These are phyloP conservation scores for Troilus luridus DNA, from an alignment of 2,888 invertebrate genomes.

Conservation along the genomic window DNA sequence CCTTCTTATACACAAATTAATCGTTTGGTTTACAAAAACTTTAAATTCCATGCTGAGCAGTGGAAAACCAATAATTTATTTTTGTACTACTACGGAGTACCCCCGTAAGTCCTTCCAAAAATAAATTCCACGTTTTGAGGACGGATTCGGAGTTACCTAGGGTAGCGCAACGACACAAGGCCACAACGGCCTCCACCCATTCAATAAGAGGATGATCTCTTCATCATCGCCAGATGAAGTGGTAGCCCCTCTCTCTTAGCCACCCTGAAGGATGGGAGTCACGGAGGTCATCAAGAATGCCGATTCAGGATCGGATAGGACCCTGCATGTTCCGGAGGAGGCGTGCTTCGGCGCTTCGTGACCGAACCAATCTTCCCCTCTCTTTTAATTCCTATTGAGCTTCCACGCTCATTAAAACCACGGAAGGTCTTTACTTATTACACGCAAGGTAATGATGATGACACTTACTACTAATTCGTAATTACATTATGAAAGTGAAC, in stretches of 20 bases:
- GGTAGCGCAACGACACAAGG: too few species aligned
- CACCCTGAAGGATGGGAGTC: background rate
- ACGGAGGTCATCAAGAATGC: slow-evolving; percentile 3
- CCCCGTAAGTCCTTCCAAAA: too few species aligned
- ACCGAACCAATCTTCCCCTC: background rate
- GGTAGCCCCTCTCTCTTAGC: too few species aligned
- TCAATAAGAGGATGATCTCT: background rate
- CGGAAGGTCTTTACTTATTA: background rate
- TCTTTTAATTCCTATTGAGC: background rate
- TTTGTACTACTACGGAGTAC: too few species aligned
- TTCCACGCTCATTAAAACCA: background rate
- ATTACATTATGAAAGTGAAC: too few species aligned
- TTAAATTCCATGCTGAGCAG: too few species aligned
- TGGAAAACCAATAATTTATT: too few species aligned
- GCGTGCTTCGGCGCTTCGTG: background rate
- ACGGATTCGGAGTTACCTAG: too few species aligned
- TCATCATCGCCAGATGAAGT: background rate
- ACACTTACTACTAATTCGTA: background rate
- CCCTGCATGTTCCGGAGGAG: background rate
- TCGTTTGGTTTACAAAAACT: too few species aligned
- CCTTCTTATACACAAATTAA: too few species aligned
- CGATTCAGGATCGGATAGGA: background rate
- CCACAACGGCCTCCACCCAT: too few species aligned
- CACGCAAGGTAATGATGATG: background rate
- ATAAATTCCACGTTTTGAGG: too few species aligned